Evolutionary conservation across 92 coral and sea anemone species (phyloP).

Genomic region (Pocillopora meandrina): DNA sequence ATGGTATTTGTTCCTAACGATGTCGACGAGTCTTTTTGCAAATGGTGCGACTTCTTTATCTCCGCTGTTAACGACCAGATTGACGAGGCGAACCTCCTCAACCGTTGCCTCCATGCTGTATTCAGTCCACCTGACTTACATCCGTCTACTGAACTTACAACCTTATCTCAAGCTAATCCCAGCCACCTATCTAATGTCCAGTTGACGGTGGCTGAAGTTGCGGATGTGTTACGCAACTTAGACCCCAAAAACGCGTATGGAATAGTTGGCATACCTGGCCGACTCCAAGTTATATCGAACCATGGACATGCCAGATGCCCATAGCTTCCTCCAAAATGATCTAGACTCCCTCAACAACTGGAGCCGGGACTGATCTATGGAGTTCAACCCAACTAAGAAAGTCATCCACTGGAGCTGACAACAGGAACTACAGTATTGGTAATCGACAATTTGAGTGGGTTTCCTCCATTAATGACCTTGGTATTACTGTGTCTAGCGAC

Average conservation of each 20-base stretch:
- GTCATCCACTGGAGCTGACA: neutral
- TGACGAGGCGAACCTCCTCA: slow-evolving; percentile 26
- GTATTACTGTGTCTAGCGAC: slow-evolving; percentile 14
- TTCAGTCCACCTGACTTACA: slow-evolving; percentile 20
- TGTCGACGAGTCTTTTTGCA: slow-evolving; percentile 57
- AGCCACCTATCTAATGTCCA: slow-evolving; percentile 5
- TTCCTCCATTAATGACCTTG: slow-evolving; percentile 1
- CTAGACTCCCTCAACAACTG: slow-evolving; percentile 22
- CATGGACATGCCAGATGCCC: neutral
- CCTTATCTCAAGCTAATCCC: neutral
- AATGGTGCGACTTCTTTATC: slow-evolving; percentile 64
- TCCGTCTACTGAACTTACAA: slow-evolving; percentile 6
- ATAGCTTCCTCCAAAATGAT: slow-evolving; percentile 10
- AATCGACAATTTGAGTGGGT: slow-evolving; percentile 6
- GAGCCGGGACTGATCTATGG: slow-evolving; percentile 24
- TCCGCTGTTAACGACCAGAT: slow-evolving; percentile 66
- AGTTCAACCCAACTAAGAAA: slow-evolving; percentile 11
- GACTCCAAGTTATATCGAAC: slow-evolving; percentile 17
- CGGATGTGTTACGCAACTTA: slow-evolving; percentile 3
- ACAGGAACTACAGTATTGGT: neutral
- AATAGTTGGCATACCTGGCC: slow-evolving; percentile 58
- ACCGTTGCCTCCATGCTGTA: slow-evolving; percentile 58
- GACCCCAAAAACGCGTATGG: slow-evolving; percentile 72
- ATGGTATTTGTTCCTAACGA: slow-evolving; percentile 50
- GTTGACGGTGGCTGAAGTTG: slow-evolving; percentile 40